Percentiles rank a stretch among this genome's conserved stretches.
phyloP scores from a whole-genome alignment of 1,140 invertebrate species.

The Agraylea sexmaculata region DNA sequence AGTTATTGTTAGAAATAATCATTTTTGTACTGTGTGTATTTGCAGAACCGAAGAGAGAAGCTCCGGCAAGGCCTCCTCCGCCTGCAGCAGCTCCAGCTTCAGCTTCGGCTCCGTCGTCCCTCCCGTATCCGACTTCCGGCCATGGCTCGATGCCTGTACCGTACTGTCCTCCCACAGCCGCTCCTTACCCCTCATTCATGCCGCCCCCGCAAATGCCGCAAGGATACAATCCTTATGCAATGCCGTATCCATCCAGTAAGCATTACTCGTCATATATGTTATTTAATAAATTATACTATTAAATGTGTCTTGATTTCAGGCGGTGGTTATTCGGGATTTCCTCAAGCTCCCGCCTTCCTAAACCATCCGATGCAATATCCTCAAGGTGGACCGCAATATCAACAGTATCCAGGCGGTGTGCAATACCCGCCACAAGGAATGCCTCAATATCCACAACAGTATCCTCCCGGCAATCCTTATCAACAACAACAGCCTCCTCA shows the following conservation, averaged over 20 bases:
- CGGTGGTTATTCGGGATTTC: conserved; percentile 18
- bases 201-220: conserved; percentile 61
- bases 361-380: conserved; percentile 26
- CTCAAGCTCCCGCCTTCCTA: conserved; percentile 25
- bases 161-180: conserved; percentile 44
- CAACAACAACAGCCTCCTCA: conserved; percentile 23
- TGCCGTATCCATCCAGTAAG: conserved; percentile 55
- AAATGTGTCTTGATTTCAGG: conserved; percentile 5
- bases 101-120: too few species aligned
- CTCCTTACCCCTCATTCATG: conserved; percentile 60
- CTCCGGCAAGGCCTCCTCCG: conserved; percentile 34
- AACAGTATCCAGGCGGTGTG: conserved; percentile 19
- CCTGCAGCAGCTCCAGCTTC: conserved; percentile 20
- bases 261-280: too few species aligned
- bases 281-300: background rate
- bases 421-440: too few species aligned
- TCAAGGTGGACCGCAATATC: conserved; percentile 17
- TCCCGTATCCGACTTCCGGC: conserved; percentile 53
- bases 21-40: too few species aligned
- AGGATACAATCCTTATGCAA: conserved; percentile 76
- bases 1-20: too few species aligned
- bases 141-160: conserved; percentile 66
- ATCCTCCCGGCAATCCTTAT: conserved; percentile 28
- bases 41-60: conserved; percentile 24
- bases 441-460: too few species aligned